phyloP scores from a whole-genome alignment of 2,113 vertebrate species.

The Fulmarus glacialis region DNA sequence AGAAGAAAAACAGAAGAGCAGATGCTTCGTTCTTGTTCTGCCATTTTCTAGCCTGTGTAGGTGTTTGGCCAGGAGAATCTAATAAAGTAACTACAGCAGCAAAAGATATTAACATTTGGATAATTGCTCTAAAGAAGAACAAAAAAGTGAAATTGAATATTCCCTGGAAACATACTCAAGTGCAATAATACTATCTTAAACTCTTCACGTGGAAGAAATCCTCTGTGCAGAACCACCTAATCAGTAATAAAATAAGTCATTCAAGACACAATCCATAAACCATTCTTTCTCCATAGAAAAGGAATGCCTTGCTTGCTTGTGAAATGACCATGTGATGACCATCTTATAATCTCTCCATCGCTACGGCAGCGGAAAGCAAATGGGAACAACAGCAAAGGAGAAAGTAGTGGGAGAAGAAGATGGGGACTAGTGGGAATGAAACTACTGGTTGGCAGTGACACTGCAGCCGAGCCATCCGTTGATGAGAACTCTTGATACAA shows the following conservation, averaged over 20 bases:
- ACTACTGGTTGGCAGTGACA: not conserved
- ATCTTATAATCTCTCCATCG: not conserved
- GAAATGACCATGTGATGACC: not conserved
- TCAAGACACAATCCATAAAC: not conserved
- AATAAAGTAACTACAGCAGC: slow-evolving; percentile 13
- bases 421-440: not conserved
- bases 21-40: slow-evolving; percentile 30
- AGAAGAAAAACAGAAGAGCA: slow-evolving; percentile 33
- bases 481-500: not conserved
- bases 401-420: not conserved
- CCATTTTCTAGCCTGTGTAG: slow-evolving; percentile 21
- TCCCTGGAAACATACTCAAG: not conserved
- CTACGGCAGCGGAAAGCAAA: not conserved
- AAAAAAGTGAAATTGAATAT: not conserved
- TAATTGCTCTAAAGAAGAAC: not conserved
- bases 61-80: slow-evolving; percentile 26
- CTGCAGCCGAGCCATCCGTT: not conserved
- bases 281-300: not conserved
- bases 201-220: not conserved
- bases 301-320: not conserved
- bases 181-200: not conserved
- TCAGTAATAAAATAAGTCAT: not conserved
- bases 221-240: not conserved
- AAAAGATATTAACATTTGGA: slow-evolving; percentile 9
- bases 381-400: not conserved